Base-by-base conservation (phyloP, 37 sponge, comb jelly and placozoan species). In the Cliona cf. orientalis region DNA sequence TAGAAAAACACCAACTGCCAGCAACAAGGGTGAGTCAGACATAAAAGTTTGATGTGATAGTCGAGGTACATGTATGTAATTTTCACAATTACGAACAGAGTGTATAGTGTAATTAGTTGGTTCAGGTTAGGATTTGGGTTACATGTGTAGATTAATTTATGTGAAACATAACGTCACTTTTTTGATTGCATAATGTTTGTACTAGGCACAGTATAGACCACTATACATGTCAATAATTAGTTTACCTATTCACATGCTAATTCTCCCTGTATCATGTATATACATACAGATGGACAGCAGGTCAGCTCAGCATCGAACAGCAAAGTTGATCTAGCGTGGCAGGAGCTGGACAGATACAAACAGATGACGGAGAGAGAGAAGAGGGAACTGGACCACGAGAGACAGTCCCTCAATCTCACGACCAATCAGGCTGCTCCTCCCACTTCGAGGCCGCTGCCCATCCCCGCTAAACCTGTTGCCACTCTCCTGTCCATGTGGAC, bases 401-500 rank as follows among this genome's bases (percentile, higher is more conserved):
- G 36, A 37, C 66, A 7, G 5, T 35, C 66, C 21, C 36, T 34
- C 66, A 19, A n/a, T n/a, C 11, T 23, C 38, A 14, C 5, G 34
- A n/a, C 31, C 11, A 7, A 14, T 55, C 19, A 40, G 37, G 42
- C 17, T 6, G 7, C 43, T 41, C 19, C 49, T 2, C 22, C 31
- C 65, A 32, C 43, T 39, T n/a, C n/a, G n/a, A n/a, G n/a, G n/a
- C n/a, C 6, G n/a, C 46, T 74, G 23, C 79, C 63, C 3, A 3
- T 11, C 65, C 78, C 46, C 55, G 81, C 67, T 5, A 71, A 79
- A 58, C 75, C 87, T 29, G 53, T 73, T 26, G 83, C 58, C 29
- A 84, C 90, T 21, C 66, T 93, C 19, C 80, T 88, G 28, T 58
- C 80, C 7, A 72, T 87, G n/a, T 93, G 93, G 93, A 82, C 86